phyloP scores from a whole-genome alignment of 2,797 vertebrate species.

The Acipenser oxyrinchus region DNA sequence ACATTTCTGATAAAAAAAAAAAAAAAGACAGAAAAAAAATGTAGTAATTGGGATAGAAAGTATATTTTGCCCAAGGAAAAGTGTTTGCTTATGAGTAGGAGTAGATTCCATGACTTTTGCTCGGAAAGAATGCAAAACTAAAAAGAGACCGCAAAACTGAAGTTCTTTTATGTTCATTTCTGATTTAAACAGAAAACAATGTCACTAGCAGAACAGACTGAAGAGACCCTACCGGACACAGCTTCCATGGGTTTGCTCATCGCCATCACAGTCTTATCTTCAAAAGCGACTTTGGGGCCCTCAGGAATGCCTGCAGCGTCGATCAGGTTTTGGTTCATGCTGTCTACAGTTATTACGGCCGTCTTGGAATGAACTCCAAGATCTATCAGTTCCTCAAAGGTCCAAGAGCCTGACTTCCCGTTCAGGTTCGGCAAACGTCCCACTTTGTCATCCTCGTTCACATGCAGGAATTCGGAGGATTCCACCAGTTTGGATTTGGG shows the following conservation, averaged over 20 bases:
- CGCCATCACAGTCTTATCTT: conserved; percentile 66
- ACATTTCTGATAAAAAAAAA: conserved; percentile 48
- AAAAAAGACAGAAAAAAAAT: background rate
- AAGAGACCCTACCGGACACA: conserved; percentile 63
- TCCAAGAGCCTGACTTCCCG: conserved; percentile 67
- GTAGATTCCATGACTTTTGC: no score
- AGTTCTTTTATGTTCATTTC: no score
- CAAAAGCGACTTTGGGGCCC: conserved; percentile 60
- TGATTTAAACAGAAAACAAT: background rate
- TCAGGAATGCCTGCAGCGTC: conserved; percentile 53
- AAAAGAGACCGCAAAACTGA: no score
- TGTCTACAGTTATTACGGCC: conserved; percentile 39
- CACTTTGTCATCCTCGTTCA: conserved; percentile 53
- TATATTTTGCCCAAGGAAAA: no score
- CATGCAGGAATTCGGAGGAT: conserved; percentile 44
- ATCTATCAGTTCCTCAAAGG: conserved; percentile 70
- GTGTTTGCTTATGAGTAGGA: no score
- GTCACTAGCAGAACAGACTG: background rate
- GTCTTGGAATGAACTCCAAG: conserved; percentile 58
- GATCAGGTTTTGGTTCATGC: conserved; percentile 60
- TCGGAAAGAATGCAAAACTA: no score
- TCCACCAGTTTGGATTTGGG: conserved; percentile 47
- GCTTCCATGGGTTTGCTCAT: conserved; percentile 71
- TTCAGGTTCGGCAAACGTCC: conserved; percentile 54
- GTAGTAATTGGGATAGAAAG: no score